Conservation (phyloP, 2,888 invertebrate genomes). For the Phytoseiulus persimilis region DNA sequence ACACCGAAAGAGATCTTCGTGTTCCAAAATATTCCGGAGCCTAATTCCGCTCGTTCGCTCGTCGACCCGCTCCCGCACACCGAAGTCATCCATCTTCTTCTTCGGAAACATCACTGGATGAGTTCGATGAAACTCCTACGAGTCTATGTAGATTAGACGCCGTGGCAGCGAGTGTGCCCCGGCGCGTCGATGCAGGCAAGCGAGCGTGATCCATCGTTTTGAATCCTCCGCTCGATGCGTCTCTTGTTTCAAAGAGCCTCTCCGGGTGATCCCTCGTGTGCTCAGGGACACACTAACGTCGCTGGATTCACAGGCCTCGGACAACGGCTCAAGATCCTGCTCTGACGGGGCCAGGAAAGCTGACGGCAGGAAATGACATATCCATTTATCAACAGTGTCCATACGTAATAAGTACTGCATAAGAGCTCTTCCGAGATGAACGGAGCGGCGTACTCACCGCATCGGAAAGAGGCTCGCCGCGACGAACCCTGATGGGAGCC, state of each 20-base stretch:
- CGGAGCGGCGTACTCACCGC: background rate
- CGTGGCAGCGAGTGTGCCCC: background rate
- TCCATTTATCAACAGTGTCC: background rate
- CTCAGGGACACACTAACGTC: too few species aligned
- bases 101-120: background rate
- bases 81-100: background rate
- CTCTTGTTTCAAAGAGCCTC: background rate
- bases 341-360: background rate
- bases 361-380: background rate
- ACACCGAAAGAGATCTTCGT: background rate
- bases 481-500: background rate
- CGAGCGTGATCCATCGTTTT: background rate
- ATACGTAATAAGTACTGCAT: slow-evolving; percentile 5
- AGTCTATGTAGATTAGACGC: background rate
- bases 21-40: background rate
- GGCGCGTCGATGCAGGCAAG: background rate
- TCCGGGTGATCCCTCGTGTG: too few species aligned
- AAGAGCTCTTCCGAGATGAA: background rate
- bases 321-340: background rate
- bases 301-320: background rate
- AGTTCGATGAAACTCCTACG: background rate
- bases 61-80: background rate
- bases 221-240: background rate
- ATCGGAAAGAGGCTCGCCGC: background rate
- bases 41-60: background rate